Conservation (phyloP, 2,113 vertebrate genomes). For the Equus quagga region DNA sequence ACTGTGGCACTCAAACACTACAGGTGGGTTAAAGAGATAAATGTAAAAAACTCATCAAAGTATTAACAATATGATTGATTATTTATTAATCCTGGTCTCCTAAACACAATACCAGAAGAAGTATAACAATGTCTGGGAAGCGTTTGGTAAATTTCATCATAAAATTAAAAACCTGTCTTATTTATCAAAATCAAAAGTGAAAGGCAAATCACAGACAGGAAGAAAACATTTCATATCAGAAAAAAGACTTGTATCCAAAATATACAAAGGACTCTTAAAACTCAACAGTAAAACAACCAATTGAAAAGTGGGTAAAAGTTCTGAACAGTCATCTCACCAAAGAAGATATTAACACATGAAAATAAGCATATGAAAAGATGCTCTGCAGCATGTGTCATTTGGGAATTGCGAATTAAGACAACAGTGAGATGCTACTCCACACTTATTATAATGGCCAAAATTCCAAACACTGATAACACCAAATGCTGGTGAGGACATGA, state of each 20-base stretch:
- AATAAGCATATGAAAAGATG: background rate
- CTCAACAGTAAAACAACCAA: background rate
- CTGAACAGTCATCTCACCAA: background rate
- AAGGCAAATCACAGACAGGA: background rate
- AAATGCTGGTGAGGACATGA: background rate
- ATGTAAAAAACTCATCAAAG: background rate
- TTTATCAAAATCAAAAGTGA: slow-evolving; percentile 32
- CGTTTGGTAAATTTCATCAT: background rate
- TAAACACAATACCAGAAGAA: background rate
- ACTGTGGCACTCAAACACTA: background rate
- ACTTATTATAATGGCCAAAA: background rate
- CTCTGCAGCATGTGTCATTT: background rate
- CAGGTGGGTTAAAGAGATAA: background rate
- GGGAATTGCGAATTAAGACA: background rate
- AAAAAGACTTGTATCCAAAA: background rate
- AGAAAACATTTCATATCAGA: background rate
- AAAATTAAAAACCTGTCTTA: background rate
- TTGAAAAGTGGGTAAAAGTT: background rate
- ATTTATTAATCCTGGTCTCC: background rate
- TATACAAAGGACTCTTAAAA: background rate
- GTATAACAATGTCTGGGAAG: background rate
- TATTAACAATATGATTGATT: background rate
- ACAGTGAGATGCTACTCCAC: background rate
- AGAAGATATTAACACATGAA: background rate
- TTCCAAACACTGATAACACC: background rate